A percentile compares a stretch with the other conserved stretches of the same genome.
Conservation (phyloP, 2,113 vertebrate species). For the Odontesthes bonariensis region DNA sequence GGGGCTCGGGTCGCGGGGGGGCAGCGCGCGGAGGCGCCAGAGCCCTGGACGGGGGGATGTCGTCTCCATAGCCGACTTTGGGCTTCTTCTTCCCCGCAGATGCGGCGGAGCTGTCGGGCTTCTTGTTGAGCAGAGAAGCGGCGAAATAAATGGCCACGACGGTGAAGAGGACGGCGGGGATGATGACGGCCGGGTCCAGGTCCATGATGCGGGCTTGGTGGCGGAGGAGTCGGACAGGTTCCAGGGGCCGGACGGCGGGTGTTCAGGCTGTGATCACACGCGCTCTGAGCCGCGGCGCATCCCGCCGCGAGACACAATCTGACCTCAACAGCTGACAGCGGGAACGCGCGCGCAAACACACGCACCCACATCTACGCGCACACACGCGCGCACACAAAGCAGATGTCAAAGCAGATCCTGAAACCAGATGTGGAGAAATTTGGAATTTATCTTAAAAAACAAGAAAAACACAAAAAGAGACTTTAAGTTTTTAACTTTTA, state of each 20-base stretch:
- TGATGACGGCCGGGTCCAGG: constrained; percentile 68
- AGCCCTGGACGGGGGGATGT: constrained; percentile 45
- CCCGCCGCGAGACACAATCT: neutral
- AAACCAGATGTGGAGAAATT: too few relatives aligned
- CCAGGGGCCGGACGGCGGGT: neutral
- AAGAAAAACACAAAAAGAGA: too few relatives aligned
- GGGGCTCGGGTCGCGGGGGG: constrained; percentile 7
- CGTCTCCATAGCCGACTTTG: constrained; percentile 45
- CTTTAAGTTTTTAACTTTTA: too few relatives aligned
- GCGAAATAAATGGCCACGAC: constrained; percentile 72
- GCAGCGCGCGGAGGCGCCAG: constrained; percentile 3
- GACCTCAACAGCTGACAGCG: constrained; percentile 8
- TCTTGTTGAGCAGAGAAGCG: constrained; percentile 55
- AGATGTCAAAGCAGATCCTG: too few relatives aligned
- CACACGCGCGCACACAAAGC: too few relatives aligned
- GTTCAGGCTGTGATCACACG: constrained; percentile 23
- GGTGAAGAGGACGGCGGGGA: constrained; percentile 78
- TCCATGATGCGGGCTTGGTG: constrained; percentile 49
- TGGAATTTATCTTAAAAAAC: too few relatives aligned
- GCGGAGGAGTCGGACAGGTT: too few relatives aligned
- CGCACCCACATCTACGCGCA: neutral
- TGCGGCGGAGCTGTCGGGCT: constrained; percentile 45
- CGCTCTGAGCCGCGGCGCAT: constrained; percentile 22
- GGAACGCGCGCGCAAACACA: neutral
- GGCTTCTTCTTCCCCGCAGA: constrained; percentile 38